Evolutionary conservation across 1,140 invertebrate genomes (phyloP).

Genomic region (Trichoplusia ni): DNA sequence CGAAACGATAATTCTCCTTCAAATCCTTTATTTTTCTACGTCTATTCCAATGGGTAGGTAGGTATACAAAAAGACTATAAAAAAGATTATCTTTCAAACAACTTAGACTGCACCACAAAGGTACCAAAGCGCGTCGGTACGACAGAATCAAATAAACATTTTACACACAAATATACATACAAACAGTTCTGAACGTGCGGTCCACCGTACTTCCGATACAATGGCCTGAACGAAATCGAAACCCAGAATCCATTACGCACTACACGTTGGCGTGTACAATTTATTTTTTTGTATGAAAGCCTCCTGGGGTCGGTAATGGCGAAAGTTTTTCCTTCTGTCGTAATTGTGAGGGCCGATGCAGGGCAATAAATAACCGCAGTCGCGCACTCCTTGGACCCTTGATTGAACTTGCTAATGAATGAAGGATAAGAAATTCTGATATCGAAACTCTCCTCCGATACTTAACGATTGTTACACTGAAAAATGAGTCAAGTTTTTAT

Average conservation of each 20-base stretch:
- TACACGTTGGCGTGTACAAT: constrained; percentile 64
- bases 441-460: constrained; percentile 52
- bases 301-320: constrained; percentile 70
- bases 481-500: constrained; percentile 52
- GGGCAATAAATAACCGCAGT: constrained; percentile 78
- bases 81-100: background rate
- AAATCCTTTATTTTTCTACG: no score
- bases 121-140: background rate
- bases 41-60: no score
- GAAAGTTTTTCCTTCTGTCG: constrained; percentile 75
- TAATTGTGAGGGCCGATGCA: constrained; percentile 77
- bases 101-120: background rate
- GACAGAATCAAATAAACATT: constrained; percentile 31
- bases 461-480: constrained; percentile 33
- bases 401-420: constrained; percentile 81
- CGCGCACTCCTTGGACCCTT: constrained; percentile 66
- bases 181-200: constrained; percentile 6
- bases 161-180: constrained; percentile 30
- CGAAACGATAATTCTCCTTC: no score
- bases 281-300: constrained; percentile 76
- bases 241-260: constrained; percentile 72
- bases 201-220: constrained; percentile 37
- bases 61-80: no score
- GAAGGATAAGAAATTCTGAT: constrained; percentile 76
- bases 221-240: constrained; percentile 62